These are phyloP conservation scores for Euura saliciscinereae DNA, from an alignment of 1,140 invertebrate species.

Conservation along the genomic window DNA sequence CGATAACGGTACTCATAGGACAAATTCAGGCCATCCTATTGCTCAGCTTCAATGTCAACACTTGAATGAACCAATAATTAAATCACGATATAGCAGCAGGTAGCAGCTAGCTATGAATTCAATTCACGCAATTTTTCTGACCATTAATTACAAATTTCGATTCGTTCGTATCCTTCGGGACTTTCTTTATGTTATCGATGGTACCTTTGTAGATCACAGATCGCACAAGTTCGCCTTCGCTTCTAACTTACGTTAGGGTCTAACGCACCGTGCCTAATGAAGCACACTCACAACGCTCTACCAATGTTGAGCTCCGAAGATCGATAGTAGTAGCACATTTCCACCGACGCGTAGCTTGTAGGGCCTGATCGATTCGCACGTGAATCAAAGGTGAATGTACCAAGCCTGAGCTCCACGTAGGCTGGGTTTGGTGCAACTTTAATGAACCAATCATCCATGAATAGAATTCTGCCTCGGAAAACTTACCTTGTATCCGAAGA, in stretches of 20 bases:
- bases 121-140: too few species aligned
- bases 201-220: too few species aligned
- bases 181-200: too few species aligned
- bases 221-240: background rate
- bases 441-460: too few species aligned
- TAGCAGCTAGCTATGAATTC: too few species aligned
- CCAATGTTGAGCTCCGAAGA: background rate
- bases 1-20: background rate
- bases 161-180: too few species aligned
- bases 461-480: too few species aligned
- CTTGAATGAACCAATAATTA: background rate
- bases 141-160: too few species aligned
- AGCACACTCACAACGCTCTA: background rate
- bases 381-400: slow-evolving; percentile 7
- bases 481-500: too few species aligned
- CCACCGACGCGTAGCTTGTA: background rate
- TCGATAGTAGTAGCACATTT: slow-evolving; percentile 1
- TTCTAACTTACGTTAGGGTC: background rate
- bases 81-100: too few species aligned
- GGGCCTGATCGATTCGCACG: background rate
- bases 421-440: too few species aligned
- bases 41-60: background rate
- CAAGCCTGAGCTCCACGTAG: background rate
- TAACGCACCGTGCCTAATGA: background rate
- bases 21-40: background rate